Evolutionary conservation across 2,888 invertebrate species (phyloP).

Genomic region (Amphimallon solstitiale): DNA sequence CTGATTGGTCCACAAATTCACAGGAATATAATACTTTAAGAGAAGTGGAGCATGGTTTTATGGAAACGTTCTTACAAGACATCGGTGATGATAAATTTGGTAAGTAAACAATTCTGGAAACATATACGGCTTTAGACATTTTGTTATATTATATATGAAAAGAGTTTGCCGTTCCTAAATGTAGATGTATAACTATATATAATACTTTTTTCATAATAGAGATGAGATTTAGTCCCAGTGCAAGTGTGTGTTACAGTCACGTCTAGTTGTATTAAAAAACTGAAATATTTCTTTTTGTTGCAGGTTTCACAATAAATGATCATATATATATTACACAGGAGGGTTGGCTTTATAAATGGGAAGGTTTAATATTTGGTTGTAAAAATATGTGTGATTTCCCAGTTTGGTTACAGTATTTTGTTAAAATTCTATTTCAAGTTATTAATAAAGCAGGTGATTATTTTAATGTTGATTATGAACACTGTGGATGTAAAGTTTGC

Average conservation of each 20-base stretch:
- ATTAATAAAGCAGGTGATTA: slow-evolving; percentile 74
- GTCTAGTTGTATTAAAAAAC: too few species aligned
- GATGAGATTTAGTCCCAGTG: too few species aligned
- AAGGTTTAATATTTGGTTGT: slow-evolving; percentile 66
- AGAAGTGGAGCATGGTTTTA: slow-evolving; percentile 77
- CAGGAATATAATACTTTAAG: slow-evolving; percentile 77
- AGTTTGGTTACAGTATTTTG: slow-evolving; percentile 78
- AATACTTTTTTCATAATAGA: too few species aligned
- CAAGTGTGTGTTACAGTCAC: too few species aligned
- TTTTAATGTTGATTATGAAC: not conserved
- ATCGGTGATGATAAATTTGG: slow-evolving; percentile 67
- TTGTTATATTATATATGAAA: too few species aligned
- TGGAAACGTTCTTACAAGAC: slow-evolving; percentile 74
- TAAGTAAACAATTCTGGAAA: slow-evolving; percentile 51
- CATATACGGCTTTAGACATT: too few species aligned
- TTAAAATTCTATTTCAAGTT: slow-evolving; percentile 77
- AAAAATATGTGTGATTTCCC: slow-evolving; percentile 72
- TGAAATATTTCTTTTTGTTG: slow-evolving; percentile 4
- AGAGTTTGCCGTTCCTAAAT: too few species aligned
- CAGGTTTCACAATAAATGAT: slow-evolving; percentile 60
- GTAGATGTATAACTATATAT: too few species aligned
- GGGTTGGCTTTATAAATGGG: slow-evolving; percentile 78
- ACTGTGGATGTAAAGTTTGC: not conserved
- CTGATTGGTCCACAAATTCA: slow-evolving; percentile 79
- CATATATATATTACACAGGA: slow-evolving; percentile 70